phyloP scores from a whole-genome alignment of 2,797 vertebrate species.

The Coilia nasus region DNA sequence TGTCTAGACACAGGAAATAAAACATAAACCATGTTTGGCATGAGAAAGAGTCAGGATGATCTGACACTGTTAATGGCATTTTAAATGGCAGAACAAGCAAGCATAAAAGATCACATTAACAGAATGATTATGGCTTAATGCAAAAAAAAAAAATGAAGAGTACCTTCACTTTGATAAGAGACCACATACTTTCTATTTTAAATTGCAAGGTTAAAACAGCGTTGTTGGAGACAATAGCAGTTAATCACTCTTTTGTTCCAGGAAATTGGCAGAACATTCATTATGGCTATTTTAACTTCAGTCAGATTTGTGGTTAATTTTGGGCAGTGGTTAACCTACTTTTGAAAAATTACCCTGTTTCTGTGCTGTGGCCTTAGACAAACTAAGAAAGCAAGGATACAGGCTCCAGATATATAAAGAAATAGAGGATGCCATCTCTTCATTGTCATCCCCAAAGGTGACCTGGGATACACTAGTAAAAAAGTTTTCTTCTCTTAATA shows the following conservation, averaged over 20 bases:
- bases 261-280: conserved; percentile 55
- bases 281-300: conserved; percentile 58
- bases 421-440: conserved; percentile 1
- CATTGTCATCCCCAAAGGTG: neutral
- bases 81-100: conserved; percentile 22
- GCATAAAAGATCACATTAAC: conserved; percentile 27
- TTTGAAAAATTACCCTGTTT: conserved; percentile 44
- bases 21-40: conserved; percentile 45
- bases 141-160: neutral
- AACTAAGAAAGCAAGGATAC: conserved; percentile 34
- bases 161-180: conserved; percentile 45
- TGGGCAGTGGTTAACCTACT: conserved; percentile 61
- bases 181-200: conserved; percentile 37
- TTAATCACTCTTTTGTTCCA: conserved; percentile 65
- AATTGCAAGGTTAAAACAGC: conserved; percentile 59
- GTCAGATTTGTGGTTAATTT: conserved; percentile 45
- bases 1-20: conserved; percentile 32
- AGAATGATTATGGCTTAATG: conserved; percentile 22
- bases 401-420: conserved; percentile 22
- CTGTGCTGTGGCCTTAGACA: conserved; percentile 28
- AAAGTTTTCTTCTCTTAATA: neutral
- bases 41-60: conserved; percentile 33
- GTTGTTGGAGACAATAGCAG: conserved; percentile 57
- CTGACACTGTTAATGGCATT: conserved; percentile 28
- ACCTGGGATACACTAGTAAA: neutral